These are phyloP conservation scores for Lasiurus cinereus DNA, from an alignment of 2,113 vertebrate genomes.

Conservation along the genomic window DNA sequence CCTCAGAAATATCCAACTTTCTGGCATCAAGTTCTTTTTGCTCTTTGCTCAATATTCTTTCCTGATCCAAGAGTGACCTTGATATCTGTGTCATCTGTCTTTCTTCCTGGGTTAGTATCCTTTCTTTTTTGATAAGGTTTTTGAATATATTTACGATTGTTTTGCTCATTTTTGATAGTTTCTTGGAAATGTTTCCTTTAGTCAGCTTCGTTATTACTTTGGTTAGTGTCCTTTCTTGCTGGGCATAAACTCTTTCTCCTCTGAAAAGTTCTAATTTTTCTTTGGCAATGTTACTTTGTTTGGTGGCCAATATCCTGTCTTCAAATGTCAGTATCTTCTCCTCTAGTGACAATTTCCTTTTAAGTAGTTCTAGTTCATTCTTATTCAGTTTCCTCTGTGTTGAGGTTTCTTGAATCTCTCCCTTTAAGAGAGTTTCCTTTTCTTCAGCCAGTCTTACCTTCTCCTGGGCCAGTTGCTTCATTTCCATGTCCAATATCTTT, in stretches of 20 bases:
- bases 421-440: neutral
- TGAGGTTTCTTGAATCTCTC: neutral
- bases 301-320: constrained; percentile 69
- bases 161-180: neutral
- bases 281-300: constrained; percentile 53
- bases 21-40: constrained; percentile 47
- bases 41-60: neutral
- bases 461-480: constrained; percentile 55
- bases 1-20: constrained; percentile 33
- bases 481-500: neutral
- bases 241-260: constrained; percentile 48
- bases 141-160: constrained; percentile 45
- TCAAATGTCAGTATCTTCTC: constrained; percentile 64
- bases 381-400: neutral
- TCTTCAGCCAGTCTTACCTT: constrained; percentile 34
- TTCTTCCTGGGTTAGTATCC: constrained; percentile 36
- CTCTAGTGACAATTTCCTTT: constrained; percentile 62
- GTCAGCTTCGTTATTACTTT: neutral
- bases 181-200: neutral
- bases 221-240: constrained; percentile 67
- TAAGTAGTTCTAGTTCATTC: neutral
- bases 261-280: constrained; percentile 23
- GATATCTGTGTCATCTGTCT: constrained; percentile 47
- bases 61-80: constrained; percentile 7
- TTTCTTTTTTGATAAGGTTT: constrained; percentile 64